Evolutionary conservation across 2,888 invertebrate genomes (phyloP).

Genomic region (Aphodius granarius): DNA sequence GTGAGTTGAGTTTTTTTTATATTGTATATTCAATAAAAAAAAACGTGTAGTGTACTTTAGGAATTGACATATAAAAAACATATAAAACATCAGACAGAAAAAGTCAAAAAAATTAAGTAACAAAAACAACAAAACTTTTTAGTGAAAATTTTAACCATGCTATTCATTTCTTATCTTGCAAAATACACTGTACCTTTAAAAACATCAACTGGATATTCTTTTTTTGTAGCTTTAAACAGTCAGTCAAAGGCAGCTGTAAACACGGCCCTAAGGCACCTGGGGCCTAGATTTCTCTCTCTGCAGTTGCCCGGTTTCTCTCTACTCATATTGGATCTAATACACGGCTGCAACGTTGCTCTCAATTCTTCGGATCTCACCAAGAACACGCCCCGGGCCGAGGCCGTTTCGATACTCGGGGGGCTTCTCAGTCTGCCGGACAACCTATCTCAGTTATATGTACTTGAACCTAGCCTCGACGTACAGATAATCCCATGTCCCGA

Average conservation of each 20-base stretch:
- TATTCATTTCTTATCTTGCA: no score
- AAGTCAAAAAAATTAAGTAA: no score
- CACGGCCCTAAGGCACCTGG: slow-evolving; percentile 75
- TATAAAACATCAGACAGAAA: no score
- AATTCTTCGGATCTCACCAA: slow-evolving; percentile 76
- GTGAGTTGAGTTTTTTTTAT: slow-evolving; percentile 48
- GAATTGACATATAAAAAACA: no score
- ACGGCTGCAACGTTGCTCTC: slow-evolving; percentile 85
- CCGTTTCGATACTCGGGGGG: slow-evolving; percentile 86
- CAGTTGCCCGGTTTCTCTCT: slow-evolving; percentile 88
- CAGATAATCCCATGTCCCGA: slow-evolving; percentile 67
- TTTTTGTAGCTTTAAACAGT: slow-evolving; percentile 60
- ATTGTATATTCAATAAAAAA: slow-evolving; percentile 5
- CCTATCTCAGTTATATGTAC: slow-evolving; percentile 58
- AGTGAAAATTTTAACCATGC: no score
- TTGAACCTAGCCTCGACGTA: slow-evolving; percentile 56
- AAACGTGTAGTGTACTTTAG: no score
- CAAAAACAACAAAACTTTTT: no score
- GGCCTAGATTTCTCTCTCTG: slow-evolving; percentile 82
- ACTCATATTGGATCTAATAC: slow-evolving; percentile 84
- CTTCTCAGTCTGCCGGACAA: slow-evolving; percentile 79
- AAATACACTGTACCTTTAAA: no score
- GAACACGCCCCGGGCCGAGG: slow-evolving; percentile 79
- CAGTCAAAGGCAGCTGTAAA: slow-evolving; percentile 77
- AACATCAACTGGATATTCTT: no score